Evolutionary conservation across 2,113 vertebrate genomes (phyloP), one percentile per base, ranked within the genome.

Genomic region (Echinops telfairi): DNA sequence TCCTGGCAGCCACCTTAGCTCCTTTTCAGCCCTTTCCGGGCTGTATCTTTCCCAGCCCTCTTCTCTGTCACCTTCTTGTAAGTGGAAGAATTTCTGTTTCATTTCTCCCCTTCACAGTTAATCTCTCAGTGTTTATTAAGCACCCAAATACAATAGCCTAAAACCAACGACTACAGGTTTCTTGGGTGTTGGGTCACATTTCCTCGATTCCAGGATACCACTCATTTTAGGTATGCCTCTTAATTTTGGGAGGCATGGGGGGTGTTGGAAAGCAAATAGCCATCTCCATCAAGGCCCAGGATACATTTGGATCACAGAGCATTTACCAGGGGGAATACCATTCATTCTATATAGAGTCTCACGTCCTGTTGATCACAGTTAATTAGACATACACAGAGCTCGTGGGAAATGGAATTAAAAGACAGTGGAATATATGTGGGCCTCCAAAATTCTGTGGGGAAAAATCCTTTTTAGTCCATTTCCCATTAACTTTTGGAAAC

Each of bases 71-170:
- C 53, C 66, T 90, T 78, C 31, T 38, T 31, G 29, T 6, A 80
- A 76, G 68, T 38, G 20, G 20, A 78, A 47, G 33, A 62, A 53
- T 90, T 87, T 90, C 87, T 93, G 71, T 95, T 93, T 93, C 53
- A 2, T 68, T 79, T 91, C 80, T 85, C 86, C n/a, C 33, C n/a
- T 80, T 86, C 60, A 29, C 10, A 16, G 29, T 58, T 91, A 84
- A 90, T 36, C 43, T 27, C 43, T 77, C 38, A 0, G 33, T 71
- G 7, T 40, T 80, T 33, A 76, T 16, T 23, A 40, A 88, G 23
- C 57, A 68, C 22, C 47, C 53, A 3, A 10, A 36, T 62, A 25
- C 70, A 77, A 38, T 19, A 91, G 68, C 57, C 86, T 58, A 19
- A n/a, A 75, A 40, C 20, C 47, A 14, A 1, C 43, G 53, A 60